Evolutionary conservation across 2,113 vertebrate genomes (phyloP).

Genomic region (Oxyura jamaicensis): DNA sequence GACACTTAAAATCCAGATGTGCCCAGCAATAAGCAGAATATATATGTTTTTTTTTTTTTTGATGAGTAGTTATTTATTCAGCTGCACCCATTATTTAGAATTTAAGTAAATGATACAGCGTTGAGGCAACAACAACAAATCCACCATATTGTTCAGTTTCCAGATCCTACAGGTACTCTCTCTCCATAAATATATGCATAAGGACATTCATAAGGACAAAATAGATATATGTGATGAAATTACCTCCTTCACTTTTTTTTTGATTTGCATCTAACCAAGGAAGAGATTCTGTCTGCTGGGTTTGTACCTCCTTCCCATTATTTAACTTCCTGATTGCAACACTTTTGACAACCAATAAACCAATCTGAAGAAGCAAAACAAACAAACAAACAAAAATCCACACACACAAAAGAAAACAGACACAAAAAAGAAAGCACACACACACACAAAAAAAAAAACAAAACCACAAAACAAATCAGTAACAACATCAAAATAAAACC

Average conservation of each 20-base stretch:
- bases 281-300: neutral
- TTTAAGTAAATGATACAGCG: neutral
- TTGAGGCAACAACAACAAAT: neutral
- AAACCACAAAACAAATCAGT: too few relatives aligned
- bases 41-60: neutral
- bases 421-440: neutral
- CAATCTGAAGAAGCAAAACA: neutral
- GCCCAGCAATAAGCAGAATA: neutral
- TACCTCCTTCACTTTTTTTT: accelerated
- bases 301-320: neutral
- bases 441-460: neutral
- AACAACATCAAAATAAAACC: neutral
- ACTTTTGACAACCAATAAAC: neutral
- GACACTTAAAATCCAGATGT: neutral
- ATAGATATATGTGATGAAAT: neutral
- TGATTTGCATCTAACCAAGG: neutral
- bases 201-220: neutral
- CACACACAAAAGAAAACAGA: too few relatives aligned
- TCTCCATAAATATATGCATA: accelerated
- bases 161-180: neutral
- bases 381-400: too few relatives aligned
- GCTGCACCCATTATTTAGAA: neutral
- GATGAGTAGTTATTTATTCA: neutral
- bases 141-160: neutral
- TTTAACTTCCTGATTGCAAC: neutral